Percentiles rank a stretch among this genome's conserved stretches.
phyloP scores from a whole-genome alignment of 2,113 vertebrate species.

The Pachycephala philippinensis region DNA sequence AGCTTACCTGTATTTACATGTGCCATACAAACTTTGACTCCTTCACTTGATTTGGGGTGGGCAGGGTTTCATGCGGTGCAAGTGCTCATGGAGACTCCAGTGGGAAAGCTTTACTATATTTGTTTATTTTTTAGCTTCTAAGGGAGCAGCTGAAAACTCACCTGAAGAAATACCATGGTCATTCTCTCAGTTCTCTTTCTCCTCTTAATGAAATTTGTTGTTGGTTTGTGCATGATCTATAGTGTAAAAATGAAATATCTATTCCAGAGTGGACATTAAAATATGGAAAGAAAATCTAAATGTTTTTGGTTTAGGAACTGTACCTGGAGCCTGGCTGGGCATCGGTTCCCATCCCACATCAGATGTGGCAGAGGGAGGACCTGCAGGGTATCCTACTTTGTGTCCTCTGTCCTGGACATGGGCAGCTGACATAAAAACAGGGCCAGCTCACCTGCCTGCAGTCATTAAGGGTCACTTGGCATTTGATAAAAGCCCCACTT shows the following conservation, averaged over 20 bases:
- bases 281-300: neutral
- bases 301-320: neutral
- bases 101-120: neutral
- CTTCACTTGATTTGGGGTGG: neutral
- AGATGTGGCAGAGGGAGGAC: neutral
- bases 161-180: neutral
- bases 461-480: neutral
- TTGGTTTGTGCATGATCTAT: neutral
- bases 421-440: neutral
- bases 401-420: neutral
- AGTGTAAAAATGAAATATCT: neutral
- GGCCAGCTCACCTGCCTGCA: neutral
- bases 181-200: neutral
- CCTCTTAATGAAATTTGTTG: neutral
- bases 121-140: neutral
- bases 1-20: neutral
- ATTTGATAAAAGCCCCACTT: neutral
- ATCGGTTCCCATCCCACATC: neutral
- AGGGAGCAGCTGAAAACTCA: neutral
- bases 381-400: accelerated
- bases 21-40: neutral
- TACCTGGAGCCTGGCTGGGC: neutral
- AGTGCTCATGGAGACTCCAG: neutral
- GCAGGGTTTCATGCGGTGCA: neutral
- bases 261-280: neutral